Evolutionary conservation across 2,888 invertebrate species (phyloP).

Genomic region (Limnephilus lunatus): DNA sequence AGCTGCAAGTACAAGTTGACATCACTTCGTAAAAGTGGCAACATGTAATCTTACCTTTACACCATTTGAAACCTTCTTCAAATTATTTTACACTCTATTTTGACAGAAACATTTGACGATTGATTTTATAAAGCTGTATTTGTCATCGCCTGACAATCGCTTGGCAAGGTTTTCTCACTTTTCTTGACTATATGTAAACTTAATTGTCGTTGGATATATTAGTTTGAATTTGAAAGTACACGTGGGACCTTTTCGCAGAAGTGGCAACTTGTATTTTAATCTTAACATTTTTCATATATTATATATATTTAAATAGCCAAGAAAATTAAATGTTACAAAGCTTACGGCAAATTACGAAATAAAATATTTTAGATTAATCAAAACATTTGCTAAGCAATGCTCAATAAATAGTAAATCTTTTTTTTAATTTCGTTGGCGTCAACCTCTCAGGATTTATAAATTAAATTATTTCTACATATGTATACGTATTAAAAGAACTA

Average conservation of each 20-base stretch:
- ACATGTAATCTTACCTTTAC: not conserved
- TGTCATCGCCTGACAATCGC: too few relatives aligned
- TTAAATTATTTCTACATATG: not conserved
- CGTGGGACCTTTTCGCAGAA: not conserved
- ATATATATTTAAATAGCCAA: not conserved
- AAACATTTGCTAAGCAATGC: not conserved
- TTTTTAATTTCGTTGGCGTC: slow-evolving; percentile 26
- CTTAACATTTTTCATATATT: not conserved
- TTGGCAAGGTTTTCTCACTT: too few relatives aligned
- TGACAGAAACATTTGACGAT: too few relatives aligned
- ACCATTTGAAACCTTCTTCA: not conserved
- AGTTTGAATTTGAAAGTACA: not conserved
- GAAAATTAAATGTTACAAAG: not conserved
- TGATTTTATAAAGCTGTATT: too few relatives aligned
- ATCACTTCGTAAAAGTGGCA: not conserved
- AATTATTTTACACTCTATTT: too few relatives aligned
- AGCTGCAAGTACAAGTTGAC: not conserved
- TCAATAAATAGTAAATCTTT: slow-evolving; percentile 9
- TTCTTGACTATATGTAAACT: not conserved
- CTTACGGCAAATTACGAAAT: not conserved
- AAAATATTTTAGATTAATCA: not conserved
- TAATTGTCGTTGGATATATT: not conserved
- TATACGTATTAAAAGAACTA: slow-evolving; percentile 18
- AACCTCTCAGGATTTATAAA: slow-evolving; percentile 11
- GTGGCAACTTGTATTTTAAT: not conserved